Conservation (phyloP, 2,888 invertebrate genomes). For the Bombylius discolor region DNA sequence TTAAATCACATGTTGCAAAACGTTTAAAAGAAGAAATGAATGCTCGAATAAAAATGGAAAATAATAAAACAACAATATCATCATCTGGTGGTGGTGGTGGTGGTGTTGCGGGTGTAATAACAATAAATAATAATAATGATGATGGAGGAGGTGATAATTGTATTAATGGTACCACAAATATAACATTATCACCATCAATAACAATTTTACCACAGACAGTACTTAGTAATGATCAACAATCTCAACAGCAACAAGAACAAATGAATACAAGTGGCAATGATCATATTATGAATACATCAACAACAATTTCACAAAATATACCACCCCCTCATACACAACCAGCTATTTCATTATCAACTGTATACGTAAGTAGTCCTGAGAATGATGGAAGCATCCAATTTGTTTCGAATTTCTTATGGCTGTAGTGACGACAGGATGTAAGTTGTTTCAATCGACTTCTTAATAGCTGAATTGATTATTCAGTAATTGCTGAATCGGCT, state of each 20-base stretch:
- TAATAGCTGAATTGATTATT: too few species aligned
- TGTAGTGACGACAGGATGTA: too few species aligned
- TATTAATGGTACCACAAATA: background rate
- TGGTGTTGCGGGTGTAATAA: background rate
- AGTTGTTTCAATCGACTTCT: too few species aligned
- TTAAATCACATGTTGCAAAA: slow-evolving; percentile 62
- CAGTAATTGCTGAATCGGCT: too few species aligned
- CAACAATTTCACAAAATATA: background rate
- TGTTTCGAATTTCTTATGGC: too few species aligned
- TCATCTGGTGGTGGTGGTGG: background rate
- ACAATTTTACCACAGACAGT: background rate
- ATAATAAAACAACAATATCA: slow-evolving; percentile 1
- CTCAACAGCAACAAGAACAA: background rate
- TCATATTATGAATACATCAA: background rate
- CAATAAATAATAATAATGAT: slow-evolving; percentile 1
- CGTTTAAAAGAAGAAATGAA: slow-evolving; percentile 52
- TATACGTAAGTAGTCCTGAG: slow-evolving; percentile 9
- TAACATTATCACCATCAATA: background rate
- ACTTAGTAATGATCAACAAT: background rate
- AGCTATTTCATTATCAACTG: slow-evolving; percentile 14
- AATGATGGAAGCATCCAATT: too few species aligned
- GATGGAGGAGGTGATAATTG: background rate
- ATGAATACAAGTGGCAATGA: background rate
- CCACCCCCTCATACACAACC: slow-evolving; percentile 12
- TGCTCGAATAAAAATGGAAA: background rate